Evolutionary conservation across 2,797 vertebrate genomes (phyloP), one percentile per base, ranked within the genome.

Genomic region (Capromys pilorides): DNA sequence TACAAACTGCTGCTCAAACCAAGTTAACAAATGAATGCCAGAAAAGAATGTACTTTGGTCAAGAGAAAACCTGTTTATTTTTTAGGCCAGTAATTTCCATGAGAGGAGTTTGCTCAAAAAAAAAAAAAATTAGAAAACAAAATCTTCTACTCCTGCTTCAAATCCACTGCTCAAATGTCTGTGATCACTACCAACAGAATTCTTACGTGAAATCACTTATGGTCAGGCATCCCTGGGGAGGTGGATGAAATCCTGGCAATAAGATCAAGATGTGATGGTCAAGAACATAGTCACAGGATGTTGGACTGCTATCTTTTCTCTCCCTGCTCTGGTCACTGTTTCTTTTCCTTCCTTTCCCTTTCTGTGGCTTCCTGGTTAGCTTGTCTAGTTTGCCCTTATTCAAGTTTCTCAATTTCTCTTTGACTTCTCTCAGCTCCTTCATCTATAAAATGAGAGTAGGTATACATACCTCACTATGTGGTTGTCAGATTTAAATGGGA

Each of bases 231-330:
- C 57, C 24, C 24, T 9, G 4, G 26, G 28, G 41, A 61, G 24
- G 81, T 26, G 71, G 84, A 49, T 26, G 14, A 54, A 86, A 84
- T 31, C 36, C 78, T 18, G 6, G 24, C 9, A 36, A n/a, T 79
- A 54, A 94, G 79, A 84, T 41, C 59, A 92, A 94, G 45, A 80
- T 91, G 45, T 83, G 41, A 22, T 59, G 16, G 78, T 73, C 75
- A 91, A 45, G 45, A 36, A 0, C 41, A 24, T 62, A 59, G 28
- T 79, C 59, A 31, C 39, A 89, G 45, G 9, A 36, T 77, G 9
- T 71, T 5, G 1, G 26, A 19, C 36, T 80, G 28, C n/a, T 57
- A 31, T 59, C 49, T 33, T 64, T 79, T 69, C 75, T 80, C 57
- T 64, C 81, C 12, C 77, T 49, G 6, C 12, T 54, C 31, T 88